Conservation (phyloP, 1,140 invertebrate species). For the Aphaenogaster ashmeadi region DNA sequence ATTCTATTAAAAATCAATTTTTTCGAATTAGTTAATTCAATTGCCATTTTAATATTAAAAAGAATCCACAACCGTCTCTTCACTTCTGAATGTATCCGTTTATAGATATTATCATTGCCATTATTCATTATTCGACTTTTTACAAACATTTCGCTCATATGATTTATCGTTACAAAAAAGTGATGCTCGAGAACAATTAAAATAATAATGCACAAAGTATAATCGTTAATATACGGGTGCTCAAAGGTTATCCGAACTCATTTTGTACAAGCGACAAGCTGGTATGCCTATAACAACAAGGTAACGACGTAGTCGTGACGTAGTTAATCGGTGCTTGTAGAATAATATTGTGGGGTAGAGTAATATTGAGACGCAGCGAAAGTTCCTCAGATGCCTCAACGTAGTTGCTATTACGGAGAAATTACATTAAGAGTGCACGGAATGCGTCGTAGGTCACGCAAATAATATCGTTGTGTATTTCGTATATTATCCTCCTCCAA, state of each 20-base stretch:
- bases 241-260: conserved; percentile 51
- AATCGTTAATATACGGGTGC: conserved; percentile 40
- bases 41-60: not conserved
- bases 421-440: conserved; percentile 21
- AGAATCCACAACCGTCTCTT: not conserved
- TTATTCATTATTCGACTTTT: not conserved
- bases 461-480: conserved; percentile 6
- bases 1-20: not conserved
- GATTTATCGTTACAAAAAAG: not conserved
- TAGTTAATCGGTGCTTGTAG: conserved; percentile 41
- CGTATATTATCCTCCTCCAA: not conserved
- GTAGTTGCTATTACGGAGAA: conserved; percentile 17
- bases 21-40: not conserved
- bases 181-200: not conserved
- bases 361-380: conserved; percentile 47
- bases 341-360: conserved; percentile 47
- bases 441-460: conserved; percentile 18
- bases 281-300: conserved; percentile 29
- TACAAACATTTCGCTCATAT: not conserved
- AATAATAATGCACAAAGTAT: conserved; percentile 25
- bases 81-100: not conserved
- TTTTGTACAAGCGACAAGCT: conserved; percentile 54
- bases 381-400: not conserved
- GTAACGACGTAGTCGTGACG: conserved; percentile 50
- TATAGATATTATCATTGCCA: not conserved